These are phyloP conservation scores for Crotalus helleri DNA, from an alignment of 2,113 vertebrate species.

Conservation along the genomic window DNA sequence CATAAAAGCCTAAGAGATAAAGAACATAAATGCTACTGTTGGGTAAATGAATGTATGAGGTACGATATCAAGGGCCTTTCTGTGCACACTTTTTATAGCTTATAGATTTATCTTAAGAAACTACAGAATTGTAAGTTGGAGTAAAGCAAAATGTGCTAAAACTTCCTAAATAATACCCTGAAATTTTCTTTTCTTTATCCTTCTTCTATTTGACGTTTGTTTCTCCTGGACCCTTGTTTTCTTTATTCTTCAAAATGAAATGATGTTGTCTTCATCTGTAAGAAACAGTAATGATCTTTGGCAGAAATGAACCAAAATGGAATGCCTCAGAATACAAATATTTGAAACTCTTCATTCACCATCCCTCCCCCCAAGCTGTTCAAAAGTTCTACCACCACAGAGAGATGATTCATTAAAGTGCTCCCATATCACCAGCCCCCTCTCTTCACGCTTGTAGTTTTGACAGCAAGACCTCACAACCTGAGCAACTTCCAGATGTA, in stretches of 20 bases:
- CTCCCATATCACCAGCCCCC: not conserved
- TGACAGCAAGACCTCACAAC: not conserved
- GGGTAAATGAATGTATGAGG: not conserved
- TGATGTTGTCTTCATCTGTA: not conserved
- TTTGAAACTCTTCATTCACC: not conserved
- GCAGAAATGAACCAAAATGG: not conserved
- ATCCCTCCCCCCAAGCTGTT: not conserved
- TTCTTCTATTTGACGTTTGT: not conserved
- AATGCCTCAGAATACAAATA: not conserved
- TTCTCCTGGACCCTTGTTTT: not conserved
- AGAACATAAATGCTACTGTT: not conserved
- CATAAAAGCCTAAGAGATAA: not conserved
- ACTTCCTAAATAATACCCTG: not conserved
- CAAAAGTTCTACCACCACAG: not conserved
- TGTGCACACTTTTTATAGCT: not conserved
- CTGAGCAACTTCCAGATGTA: not conserved
- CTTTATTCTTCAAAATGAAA: not conserved
- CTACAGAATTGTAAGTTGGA: not conserved
- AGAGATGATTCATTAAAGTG: not conserved
- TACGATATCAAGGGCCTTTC: not conserved
- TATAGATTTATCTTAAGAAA: not conserved
- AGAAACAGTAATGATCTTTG: not conserved
- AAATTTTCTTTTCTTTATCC: not conserved
- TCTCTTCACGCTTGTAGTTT: not conserved
- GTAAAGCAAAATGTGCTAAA: not conserved